Evolutionary conservation across 2,888 invertebrate species (phyloP).

Genomic region (Bimastos eiseni): DNA sequence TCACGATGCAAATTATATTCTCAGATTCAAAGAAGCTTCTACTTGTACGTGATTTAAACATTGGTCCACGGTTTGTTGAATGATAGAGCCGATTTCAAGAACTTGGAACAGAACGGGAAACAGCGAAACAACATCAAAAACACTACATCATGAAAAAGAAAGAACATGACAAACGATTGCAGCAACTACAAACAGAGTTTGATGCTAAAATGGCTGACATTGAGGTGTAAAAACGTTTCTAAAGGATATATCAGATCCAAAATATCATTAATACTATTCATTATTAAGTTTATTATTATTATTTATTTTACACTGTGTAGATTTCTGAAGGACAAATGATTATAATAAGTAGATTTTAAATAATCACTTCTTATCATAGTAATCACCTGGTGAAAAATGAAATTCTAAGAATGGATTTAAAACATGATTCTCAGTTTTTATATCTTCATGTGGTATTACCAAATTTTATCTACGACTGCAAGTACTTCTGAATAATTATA

Average conservation of each 20-base stretch:
- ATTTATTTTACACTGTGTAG: neutral
- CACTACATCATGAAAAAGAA: slow-evolving; percentile 46
- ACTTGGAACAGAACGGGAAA: slow-evolving; percentile 46
- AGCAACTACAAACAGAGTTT: slow-evolving; percentile 46
- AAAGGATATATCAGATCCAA: neutral
- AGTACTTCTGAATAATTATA: neutral
- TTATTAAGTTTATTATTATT: neutral
- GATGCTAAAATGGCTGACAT: slow-evolving; percentile 47
- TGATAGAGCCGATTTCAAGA: slow-evolving; percentile 8
- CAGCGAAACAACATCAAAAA: slow-evolving; percentile 45
- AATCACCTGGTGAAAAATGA: no score
- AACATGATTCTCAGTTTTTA: neutral
- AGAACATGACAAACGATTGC: slow-evolving; percentile 49
- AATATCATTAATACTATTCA: neutral
- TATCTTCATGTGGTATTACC: neutral
- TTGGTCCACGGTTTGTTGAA: slow-evolving; percentile 10
- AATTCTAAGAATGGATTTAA: no score
- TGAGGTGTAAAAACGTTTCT: slow-evolving; percentile 41
- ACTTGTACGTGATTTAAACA: neutral
- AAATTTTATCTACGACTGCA: neutral
- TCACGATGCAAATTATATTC: neutral
- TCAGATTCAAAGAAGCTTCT: neutral
- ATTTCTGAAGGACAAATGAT: no score
- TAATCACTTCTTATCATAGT: no score
- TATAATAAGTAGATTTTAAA: no score